These are phyloP conservation scores for Cerastis leucographa DNA, from an alignment of 2,888 invertebrate species.

Conservation along the genomic window DNA sequence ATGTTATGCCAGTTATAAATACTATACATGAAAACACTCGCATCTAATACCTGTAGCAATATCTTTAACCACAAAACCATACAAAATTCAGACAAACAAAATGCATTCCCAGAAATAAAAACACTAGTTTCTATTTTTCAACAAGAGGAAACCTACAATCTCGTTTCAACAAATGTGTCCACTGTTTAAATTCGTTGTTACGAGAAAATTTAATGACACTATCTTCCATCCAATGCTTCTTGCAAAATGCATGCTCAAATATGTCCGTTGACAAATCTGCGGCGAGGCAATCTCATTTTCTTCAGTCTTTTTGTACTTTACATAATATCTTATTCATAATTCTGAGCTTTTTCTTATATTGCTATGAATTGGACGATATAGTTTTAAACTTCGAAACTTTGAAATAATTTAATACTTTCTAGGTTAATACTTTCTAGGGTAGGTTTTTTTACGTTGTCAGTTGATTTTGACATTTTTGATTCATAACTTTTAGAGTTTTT, in stretches of 20 bases:
- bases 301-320: conserved; percentile 26
- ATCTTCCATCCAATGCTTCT: conserved; percentile 43
- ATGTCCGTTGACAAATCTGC: conserved; percentile 38
- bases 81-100: background rate
- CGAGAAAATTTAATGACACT: conserved; percentile 57
- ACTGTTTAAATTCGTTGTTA: conserved; percentile 54
- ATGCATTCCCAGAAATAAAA: conserved; percentile 9
- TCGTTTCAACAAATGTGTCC: conserved; percentile 39
- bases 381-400: background rate
- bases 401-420: background rate
- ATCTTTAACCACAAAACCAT: background rate
- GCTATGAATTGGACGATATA: background rate
- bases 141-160: conserved; percentile 11
- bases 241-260: conserved; percentile 44
- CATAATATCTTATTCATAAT: conserved; percentile 37
- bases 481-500: background rate
- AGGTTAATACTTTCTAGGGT: too few species aligned
- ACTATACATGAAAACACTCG: too few species aligned
- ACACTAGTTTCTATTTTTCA: conserved; percentile 8
- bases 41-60: background rate
- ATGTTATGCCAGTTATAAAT: background rate
- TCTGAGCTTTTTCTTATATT: background rate
- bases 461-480: background rate
- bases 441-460: background rate
- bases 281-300: conserved; percentile 38